These are phyloP conservation scores for Cebuella pygmaea DNA, from an alignment of 2,797 vertebrate species.

Conservation along the genomic window DNA sequence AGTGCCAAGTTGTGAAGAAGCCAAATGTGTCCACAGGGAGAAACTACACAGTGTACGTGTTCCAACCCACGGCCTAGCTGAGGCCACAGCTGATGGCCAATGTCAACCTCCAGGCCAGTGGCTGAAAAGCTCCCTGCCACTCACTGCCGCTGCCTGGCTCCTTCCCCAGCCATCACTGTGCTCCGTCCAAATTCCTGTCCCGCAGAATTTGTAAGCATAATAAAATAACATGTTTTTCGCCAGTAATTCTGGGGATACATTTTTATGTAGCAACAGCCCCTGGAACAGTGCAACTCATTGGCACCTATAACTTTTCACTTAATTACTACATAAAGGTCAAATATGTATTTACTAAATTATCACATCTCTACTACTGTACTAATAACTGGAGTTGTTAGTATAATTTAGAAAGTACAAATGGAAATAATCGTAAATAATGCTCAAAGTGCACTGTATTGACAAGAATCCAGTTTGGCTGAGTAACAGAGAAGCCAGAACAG, in stretches of 20 bases:
- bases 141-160: background rate
- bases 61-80: background rate
- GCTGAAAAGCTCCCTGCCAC: background rate
- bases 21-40: background rate
- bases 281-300: background rate
- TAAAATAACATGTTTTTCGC: background rate
- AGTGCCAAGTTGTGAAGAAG: background rate
- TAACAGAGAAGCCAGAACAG: background rate
- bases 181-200: background rate
- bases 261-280: background rate
- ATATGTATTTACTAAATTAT: background rate
- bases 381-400: background rate
- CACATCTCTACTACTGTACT: background rate
- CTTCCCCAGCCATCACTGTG: too few relatives aligned
- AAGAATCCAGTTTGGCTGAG: slow-evolving; percentile 1
- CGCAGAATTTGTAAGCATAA: background rate
- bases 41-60: background rate
- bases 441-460: background rate
- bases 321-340: background rate
- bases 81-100: background rate
- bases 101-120: background rate
- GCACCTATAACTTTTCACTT: background rate
- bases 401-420: too few relatives aligned
- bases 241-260: background rate
- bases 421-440: background rate